A percentile compares a stretch with the other conserved stretches of the same genome.
Evolutionary conservation across 2,113 vertebrate species (phyloP).

Genomic region (Pseudopipra pipra): DNA sequence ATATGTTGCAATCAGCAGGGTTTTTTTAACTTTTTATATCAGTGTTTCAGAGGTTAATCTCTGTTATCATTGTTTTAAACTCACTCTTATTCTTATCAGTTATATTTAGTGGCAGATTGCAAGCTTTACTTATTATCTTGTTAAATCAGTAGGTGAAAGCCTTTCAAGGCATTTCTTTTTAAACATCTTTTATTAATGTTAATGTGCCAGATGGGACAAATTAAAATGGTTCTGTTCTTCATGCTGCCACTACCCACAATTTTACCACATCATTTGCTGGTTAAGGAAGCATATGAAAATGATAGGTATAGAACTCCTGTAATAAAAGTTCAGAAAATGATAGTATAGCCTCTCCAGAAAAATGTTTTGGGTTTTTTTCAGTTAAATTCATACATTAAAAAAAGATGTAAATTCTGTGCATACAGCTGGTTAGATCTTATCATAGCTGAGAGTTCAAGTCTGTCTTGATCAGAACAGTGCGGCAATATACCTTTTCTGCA

Average conservation of each 20-base stretch:
- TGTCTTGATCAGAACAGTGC: background rate
- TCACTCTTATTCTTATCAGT: conserved; percentile 72
- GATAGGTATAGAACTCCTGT: conserved; percentile 67
- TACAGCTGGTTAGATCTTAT: background rate
- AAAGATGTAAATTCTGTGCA: background rate
- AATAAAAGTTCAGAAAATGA: conserved; percentile 68
- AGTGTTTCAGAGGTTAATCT: conserved; percentile 72
- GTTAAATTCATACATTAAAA: background rate
- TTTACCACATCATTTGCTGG: conserved; percentile 79
- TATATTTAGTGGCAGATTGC: conserved; percentile 79
- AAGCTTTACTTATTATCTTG: conserved; percentile 82
- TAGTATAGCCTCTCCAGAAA: conserved; percentile 22
- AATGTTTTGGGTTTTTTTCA: background rate
- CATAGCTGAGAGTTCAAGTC: background rate
- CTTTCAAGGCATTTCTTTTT: conserved; percentile 77
- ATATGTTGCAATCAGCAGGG: conserved; percentile 65
- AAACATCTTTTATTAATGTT: conserved; percentile 84
- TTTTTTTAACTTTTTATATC: conserved; percentile 53
- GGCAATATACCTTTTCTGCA: background rate
- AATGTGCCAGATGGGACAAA: conserved; percentile 85
- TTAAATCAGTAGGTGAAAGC: conserved; percentile 84
- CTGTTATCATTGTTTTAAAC: conserved; percentile 65
- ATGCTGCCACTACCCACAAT: conserved; percentile 78
- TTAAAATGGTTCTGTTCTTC: conserved; percentile 81
- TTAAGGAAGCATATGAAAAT: conserved; percentile 76